Evolutionary conservation across 2,888 invertebrate species (phyloP).

Genomic region (Ephialtes manifestator): DNA sequence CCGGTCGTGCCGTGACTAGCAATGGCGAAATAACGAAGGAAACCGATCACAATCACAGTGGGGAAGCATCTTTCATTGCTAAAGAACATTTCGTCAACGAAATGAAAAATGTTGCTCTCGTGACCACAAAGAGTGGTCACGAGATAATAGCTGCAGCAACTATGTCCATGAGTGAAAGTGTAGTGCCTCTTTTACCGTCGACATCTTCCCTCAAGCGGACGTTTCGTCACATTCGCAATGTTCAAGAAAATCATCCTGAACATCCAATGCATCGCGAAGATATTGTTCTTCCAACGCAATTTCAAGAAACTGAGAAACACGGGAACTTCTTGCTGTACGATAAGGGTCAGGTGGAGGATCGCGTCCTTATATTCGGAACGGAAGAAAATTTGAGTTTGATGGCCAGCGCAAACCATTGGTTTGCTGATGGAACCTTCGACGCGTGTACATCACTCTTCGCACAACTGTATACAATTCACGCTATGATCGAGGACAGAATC

Average conservation of each 20-base stretch:
- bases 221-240: slow-evolving; percentile 3
- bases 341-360: slow-evolving; percentile 6
- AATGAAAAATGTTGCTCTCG: not conserved
- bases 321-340: slow-evolving; percentile 11
- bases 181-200: not conserved
- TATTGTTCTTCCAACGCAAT: slow-evolving; percentile 7
- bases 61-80: not conserved
- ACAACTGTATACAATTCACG: too few species aligned
- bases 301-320: slow-evolving; percentile 3
- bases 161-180: not conserved
- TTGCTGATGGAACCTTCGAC: slow-evolving; percentile 20
- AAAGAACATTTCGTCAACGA: not conserved
- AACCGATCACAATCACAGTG: slow-evolving; percentile 5
- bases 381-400: slow-evolving; percentile 19
- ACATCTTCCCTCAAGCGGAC: slow-evolving; percentile 5
- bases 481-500: slow-evolving; percentile 1
- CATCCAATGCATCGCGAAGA: slow-evolving; percentile 1
- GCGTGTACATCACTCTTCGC: slow-evolving; percentile 10
- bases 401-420: slow-evolving; percentile 7
- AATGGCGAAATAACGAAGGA: not conserved
- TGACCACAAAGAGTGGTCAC: slow-evolving; percentile 4
- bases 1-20: not conserved
- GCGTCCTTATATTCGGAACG: slow-evolving; percentile 12
- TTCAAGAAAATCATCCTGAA: slow-evolving; percentile 9
- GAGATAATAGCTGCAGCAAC: slow-evolving; percentile 2